Percentiles rank a stretch among this genome's conserved stretches.
phyloP scores from a whole-genome alignment of 2,797 vertebrate genomes.

The Eulemur mongoz region DNA sequence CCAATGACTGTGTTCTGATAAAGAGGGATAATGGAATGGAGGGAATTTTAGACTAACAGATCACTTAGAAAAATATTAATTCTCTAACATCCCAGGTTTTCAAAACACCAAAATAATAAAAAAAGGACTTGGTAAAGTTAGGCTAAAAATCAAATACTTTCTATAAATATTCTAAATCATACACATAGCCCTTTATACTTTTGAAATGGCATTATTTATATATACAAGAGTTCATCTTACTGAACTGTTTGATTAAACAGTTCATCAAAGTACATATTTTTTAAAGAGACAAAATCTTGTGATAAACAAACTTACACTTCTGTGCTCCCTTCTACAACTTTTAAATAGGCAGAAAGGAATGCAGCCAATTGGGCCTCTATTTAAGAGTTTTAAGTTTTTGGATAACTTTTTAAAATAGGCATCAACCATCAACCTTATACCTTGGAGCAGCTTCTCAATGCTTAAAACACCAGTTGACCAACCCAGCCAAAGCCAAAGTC shows the following conservation, averaged over 20 bases:
- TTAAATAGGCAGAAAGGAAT: neutral
- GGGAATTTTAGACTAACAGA: constrained; percentile 40
- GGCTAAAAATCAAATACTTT: constrained; percentile 4
- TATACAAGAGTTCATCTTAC: neutral
- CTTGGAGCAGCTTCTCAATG: neutral
- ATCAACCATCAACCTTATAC: neutral
- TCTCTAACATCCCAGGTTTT: neutral
- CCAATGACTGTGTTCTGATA: neutral
- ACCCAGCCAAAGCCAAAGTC: neutral
- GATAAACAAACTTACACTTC: neutral
- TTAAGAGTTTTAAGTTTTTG: neutral
- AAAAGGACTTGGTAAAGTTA: neutral
- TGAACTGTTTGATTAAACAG: neutral
- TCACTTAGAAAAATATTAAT: constrained; percentile 42
- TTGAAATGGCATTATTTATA: neutral
- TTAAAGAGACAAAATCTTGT: neutral
- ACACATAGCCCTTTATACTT: neutral
- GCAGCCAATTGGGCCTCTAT: neutral
- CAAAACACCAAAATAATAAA: constrained; percentile 10
- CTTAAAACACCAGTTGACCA: neutral
- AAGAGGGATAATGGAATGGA: constrained; percentile 3
- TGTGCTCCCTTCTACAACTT: neutral
- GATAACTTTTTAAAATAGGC: neutral
- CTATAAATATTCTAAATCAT: neutral
- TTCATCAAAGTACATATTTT: neutral